These are phyloP conservation scores for Hylaeus volcanicus DNA, from an alignment of 1,140 invertebrate genomes.

Conservation along the genomic window DNA sequence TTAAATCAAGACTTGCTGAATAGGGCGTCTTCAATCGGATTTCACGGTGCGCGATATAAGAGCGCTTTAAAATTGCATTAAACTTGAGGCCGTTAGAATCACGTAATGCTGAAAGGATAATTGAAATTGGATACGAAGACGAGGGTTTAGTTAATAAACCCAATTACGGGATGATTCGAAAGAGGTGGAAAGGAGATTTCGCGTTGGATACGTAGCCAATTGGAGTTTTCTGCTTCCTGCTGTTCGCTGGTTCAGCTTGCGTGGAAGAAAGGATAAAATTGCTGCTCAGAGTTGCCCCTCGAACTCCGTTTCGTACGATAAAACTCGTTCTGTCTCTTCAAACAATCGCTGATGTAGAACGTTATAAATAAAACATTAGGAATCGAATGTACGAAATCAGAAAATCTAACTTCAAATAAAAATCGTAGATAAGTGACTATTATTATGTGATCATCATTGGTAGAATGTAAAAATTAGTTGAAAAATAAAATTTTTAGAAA, in stretches of 20 bases:
- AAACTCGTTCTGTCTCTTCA: constrained; percentile 18
- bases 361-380: not conserved
- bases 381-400: too few species aligned
- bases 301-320: constrained; percentile 4
- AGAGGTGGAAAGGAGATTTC: constrained; percentile 41
- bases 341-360: not conserved
- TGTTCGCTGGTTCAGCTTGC: constrained; percentile 10
- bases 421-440: too few species aligned
- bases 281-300: constrained; percentile 29
- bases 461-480: too few species aligned
- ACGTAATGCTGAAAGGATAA: constrained; percentile 52
- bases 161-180: constrained; percentile 55
- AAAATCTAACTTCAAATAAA: too few species aligned
- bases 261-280: constrained; percentile 19
- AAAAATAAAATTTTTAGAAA: too few species aligned
- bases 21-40: not conserved
- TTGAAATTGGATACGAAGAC: constrained; percentile 58
- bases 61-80: constrained; percentile 23
- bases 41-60: not conserved
- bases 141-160: constrained; percentile 55
- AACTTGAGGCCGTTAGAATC: constrained; percentile 15
- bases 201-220: not conserved
- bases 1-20: too few species aligned
- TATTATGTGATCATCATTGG: too few species aligned
- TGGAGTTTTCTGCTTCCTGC: constrained; percentile 2